A percentile compares a stretch with the other conserved stretches of the same genome.
These are phyloP conservation scores for Stictocephala bisonia DNA, from an alignment of 2,888 invertebrate species.

Conservation along the genomic window DNA sequence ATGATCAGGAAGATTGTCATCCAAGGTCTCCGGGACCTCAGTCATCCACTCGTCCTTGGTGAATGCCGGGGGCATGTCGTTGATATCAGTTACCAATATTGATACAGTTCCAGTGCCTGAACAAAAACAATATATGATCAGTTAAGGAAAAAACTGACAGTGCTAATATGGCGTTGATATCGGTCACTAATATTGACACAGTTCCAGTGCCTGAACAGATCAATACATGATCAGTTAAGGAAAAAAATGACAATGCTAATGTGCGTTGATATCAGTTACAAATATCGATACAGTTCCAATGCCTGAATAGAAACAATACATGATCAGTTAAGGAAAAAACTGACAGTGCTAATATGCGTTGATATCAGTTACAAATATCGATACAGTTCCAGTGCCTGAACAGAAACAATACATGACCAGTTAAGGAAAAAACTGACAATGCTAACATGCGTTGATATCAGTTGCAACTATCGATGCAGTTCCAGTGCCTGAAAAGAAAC, in stretches of 20 bases:
- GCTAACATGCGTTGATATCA: constrained; percentile 98
- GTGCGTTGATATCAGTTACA: constrained; percentile 97
- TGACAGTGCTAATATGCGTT: background rate
- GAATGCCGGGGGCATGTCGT: constrained; percentile 98
- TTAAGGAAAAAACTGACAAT: no score
- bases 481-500: constrained; percentile 81
- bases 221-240: no score
- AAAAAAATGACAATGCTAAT: no score
- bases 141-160: background rate
- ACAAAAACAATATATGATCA: no score
- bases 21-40: constrained; percentile 95
- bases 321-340: background rate
- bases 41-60: constrained; percentile 97
- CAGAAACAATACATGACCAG: no score
- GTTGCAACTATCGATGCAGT: constrained; percentile 94
- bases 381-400: no score
- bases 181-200: no score
- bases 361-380: no score
- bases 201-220: no score
- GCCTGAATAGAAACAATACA: constrained; percentile 67
- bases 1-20: constrained; percentile 89
- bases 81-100: constrained; percentile 95
- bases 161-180: background rate
- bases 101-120: constrained; percentile 91
- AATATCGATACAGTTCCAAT: constrained; percentile 95